phyloP scores from a whole-genome alignment of 2,888 invertebrate genomes.

The Athalia rosae region DNA sequence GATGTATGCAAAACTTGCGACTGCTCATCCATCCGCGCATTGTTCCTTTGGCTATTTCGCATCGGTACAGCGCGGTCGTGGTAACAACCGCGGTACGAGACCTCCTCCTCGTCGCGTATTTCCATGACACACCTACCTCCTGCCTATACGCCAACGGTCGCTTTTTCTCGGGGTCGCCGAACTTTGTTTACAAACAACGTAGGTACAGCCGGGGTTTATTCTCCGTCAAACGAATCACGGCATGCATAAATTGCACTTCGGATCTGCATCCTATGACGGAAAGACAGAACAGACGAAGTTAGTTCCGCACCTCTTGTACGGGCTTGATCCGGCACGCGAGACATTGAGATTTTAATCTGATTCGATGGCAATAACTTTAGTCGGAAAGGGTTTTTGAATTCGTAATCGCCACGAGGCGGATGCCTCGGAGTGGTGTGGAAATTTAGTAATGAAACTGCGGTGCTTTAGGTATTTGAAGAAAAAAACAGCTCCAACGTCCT shows the following conservation, averaged over 20 bases:
- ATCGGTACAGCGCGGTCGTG: constrained; percentile 33
- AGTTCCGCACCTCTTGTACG: too few species aligned
- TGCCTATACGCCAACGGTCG: neutral
- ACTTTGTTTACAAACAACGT: constrained; percentile 44
- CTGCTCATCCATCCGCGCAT: constrained; percentile 12
- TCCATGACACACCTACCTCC: constrained; percentile 32
- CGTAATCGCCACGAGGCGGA: too few species aligned
- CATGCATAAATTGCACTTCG: neutral
- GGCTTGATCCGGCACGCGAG: too few species aligned
- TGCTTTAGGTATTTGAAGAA: constrained; percentile 12
- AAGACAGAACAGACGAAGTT: too few species aligned
- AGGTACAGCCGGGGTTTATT: constrained; percentile 9
- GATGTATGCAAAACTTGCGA: constrained; percentile 23
- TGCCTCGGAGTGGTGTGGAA: too few species aligned
- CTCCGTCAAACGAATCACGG: constrained; percentile 13
- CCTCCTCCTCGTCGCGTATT: constrained; percentile 40
- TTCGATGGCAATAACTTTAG: too few species aligned
- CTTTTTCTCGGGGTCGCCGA: constrained; percentile 41
- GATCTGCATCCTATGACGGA: neutral
- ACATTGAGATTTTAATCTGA: too few species aligned
- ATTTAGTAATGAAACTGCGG: neutral
- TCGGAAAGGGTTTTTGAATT: too few species aligned
- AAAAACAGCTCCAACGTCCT: constrained; percentile 36
- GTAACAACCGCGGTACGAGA: constrained; percentile 37
- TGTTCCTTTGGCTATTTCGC: constrained; percentile 36